These are phyloP conservation scores for Nothocercus nigrocapillus DNA, from an alignment of 2,113 vertebrate species.

Conservation along the genomic window DNA sequence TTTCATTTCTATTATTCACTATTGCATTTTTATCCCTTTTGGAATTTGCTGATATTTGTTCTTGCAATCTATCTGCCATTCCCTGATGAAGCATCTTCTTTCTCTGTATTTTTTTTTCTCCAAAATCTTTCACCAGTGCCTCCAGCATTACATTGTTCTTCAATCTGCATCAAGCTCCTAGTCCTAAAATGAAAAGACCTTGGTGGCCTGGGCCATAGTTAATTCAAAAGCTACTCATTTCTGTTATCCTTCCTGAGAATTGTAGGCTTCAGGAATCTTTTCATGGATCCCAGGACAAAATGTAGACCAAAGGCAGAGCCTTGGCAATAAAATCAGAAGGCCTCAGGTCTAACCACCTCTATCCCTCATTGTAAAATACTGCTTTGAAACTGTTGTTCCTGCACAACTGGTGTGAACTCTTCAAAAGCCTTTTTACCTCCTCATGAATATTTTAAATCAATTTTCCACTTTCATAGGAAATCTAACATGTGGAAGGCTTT, in stretches of 20 bases:
- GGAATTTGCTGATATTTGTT: constrained; percentile 16
- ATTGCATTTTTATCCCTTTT: constrained; percentile 1
- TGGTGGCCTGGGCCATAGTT: neutral
- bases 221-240: neutral
- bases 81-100: neutral
- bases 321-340: neutral
- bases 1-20: neutral
- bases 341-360: neutral
- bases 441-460: neutral
- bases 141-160: constrained; percentile 17
- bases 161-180: neutral
- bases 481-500: neutral
- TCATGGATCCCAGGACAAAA: neutral
- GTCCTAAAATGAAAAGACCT: neutral
- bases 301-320: neutral
- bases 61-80: constrained; percentile 27
- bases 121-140: neutral
- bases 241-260: neutral
- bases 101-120: neutral
- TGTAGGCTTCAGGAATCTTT: neutral
- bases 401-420: neutral
- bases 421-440: neutral
- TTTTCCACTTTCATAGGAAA: constrained; percentile 4
- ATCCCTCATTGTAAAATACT: neutral
- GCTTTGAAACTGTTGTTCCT: neutral